Evolutionary conservation across 2,113 vertebrate species (phyloP).

Genomic region (Electrona antarctica): DNA sequence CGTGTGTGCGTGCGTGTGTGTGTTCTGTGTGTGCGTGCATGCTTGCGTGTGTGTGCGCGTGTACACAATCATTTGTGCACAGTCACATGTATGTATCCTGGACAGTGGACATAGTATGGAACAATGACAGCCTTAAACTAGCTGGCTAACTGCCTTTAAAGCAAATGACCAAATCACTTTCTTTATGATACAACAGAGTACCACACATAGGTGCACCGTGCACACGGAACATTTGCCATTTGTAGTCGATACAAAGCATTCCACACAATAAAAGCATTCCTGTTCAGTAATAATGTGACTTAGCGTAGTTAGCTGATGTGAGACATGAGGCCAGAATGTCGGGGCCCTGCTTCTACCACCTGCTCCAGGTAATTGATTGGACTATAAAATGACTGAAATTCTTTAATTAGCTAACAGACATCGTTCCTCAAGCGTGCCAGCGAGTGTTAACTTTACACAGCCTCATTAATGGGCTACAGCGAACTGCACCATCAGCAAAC

Average conservation of each 20-base stretch:
- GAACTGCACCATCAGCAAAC: slow-evolving; percentile 68
- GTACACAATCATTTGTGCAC: too few species aligned
- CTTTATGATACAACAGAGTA: slow-evolving; percentile 8
- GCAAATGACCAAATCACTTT: not conserved
- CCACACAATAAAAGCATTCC: slow-evolving; percentile 43
- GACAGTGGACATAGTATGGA: too few species aligned
- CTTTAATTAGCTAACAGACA: slow-evolving; percentile 79
- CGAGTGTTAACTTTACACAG: slow-evolving; percentile 34
- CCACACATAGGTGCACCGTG: slow-evolving; percentile 2
- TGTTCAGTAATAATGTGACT: slow-evolving; percentile 63
- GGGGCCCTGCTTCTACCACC: slow-evolving; percentile 53
- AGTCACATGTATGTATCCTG: too few species aligned
- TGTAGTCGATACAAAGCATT: not conserved
- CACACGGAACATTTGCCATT: not conserved
- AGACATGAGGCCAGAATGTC: slow-evolving; percentile 59
- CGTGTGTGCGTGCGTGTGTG: too few species aligned
- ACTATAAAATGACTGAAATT: slow-evolving; percentile 72
- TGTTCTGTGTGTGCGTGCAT: too few species aligned
- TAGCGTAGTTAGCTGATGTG: slow-evolving; percentile 55
- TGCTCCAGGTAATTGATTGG: slow-evolving; percentile 78
- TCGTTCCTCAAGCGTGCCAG: slow-evolving; percentile 46
- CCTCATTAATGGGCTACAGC: slow-evolving; percentile 48
- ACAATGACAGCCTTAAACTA: too few species aligned
- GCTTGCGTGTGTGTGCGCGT: too few species aligned
- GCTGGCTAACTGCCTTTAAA: too few species aligned